Conservation (phyloP, 2,888 invertebrate species). For the Ormyrus pomaceus region DNA sequence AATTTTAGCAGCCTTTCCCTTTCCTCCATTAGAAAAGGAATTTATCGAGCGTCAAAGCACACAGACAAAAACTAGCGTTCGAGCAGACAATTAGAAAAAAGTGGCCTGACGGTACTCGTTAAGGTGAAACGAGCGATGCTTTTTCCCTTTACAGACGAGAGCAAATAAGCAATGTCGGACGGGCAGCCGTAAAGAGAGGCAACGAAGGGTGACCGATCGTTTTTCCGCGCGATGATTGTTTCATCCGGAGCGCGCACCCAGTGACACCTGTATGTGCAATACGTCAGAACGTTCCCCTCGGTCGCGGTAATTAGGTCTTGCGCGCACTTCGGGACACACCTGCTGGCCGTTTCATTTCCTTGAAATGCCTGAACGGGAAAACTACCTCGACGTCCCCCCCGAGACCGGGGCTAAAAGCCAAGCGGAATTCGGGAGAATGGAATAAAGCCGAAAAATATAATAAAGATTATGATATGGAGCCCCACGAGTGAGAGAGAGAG, state of each 20-base stretch:
- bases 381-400: conserved; percentile 21
- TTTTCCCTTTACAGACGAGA: conserved; percentile 6
- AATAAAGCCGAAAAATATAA: conserved; percentile 54
- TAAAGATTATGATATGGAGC: conserved; percentile 55
- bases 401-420: conserved; percentile 35
- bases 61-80: conserved; percentile 13
- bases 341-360: conserved; percentile 54
- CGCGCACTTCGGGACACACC: conserved; percentile 49
- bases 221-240: conserved; percentile 49
- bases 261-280: conserved; percentile 41
- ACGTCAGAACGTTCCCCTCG: conserved; percentile 19
- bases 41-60: conserved; percentile 21
- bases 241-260: conserved; percentile 12
- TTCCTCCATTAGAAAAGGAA: not conserved
- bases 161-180: conserved; percentile 20
- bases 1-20: not conserved
- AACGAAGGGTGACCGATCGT: conserved; percentile 53
- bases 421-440: conserved; percentile 24
- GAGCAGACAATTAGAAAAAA: conserved; percentile 37
- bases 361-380: conserved; percentile 53
- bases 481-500: conserved; percentile 8
- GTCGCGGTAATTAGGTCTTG: conserved; percentile 49
- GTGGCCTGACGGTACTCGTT: not conserved
- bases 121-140: conserved; percentile 20
- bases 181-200: conserved; percentile 39